phyloP scores from a whole-genome alignment of 2,113 vertebrate species.

The Struthidea cinerea region DNA sequence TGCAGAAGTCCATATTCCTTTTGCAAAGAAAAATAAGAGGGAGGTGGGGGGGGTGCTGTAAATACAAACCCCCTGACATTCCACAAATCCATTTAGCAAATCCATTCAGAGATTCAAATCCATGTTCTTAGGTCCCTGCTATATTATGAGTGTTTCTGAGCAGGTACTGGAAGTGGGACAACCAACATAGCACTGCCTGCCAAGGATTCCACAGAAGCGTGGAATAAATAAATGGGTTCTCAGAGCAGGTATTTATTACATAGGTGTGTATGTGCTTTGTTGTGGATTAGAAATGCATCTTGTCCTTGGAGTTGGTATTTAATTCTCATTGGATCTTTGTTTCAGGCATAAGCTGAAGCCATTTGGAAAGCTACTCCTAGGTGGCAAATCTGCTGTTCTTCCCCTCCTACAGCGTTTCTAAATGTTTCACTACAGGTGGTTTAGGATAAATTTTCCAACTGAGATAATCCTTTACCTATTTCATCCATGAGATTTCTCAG shows the following conservation, averaged over 20 bases:
- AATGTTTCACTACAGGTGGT: neutral
- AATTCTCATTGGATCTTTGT: neutral
- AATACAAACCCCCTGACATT: neutral
- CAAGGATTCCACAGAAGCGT: neutral
- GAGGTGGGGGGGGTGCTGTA: neutral
- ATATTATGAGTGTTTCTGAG: neutral
- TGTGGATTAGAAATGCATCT: neutral
- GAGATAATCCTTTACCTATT: constrained; percentile 76
- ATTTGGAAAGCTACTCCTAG: neutral
- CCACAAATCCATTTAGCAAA: neutral
- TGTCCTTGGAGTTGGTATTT: neutral
- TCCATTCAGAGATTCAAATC: neutral
- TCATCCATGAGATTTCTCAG: constrained; percentile 90
- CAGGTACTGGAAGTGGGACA: neutral
- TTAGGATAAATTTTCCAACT: neutral
- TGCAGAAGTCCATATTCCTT: neutral
- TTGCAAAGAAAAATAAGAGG: neutral
- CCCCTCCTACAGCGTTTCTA: neutral
- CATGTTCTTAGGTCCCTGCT: neutral
- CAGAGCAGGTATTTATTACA: neutral
- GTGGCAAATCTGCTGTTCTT: neutral
- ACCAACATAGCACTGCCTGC: neutral
- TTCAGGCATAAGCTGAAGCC: neutral
- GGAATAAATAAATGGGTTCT: neutral
- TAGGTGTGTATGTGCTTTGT: neutral